Evolutionary conservation across 2,888 invertebrate species (phyloP).

Genomic region (Ditula angustiorana): DNA sequence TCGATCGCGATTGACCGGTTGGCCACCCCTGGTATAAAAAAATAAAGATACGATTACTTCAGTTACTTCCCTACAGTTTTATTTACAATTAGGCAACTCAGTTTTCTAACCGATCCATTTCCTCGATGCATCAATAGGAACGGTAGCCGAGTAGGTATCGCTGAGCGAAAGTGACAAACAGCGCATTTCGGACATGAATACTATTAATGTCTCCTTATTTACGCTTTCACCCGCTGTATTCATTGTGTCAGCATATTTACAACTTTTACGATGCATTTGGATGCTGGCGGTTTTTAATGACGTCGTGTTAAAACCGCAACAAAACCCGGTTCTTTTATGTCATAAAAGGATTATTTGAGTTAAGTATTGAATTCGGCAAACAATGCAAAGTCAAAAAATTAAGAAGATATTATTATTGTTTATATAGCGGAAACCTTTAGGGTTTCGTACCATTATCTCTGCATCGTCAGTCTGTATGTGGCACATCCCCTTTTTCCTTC

Average conservation of each 20-base stretch:
- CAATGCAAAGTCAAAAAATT: neutral
- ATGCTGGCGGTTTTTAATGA: neutral
- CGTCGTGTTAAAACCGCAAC: neutral
- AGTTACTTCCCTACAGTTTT: neutral
- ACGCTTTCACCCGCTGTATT: conserved; percentile 71
- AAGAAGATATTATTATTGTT: too few species aligned
- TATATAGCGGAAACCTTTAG: too few species aligned
- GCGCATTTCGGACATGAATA: conserved; percentile 63
- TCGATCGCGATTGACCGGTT: too few species aligned
- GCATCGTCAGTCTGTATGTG: too few species aligned
- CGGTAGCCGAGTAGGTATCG: conserved; percentile 12
- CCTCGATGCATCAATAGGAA: conserved; percentile 7
- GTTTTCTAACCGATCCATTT: conserved; percentile 5
- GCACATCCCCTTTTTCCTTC: too few species aligned
- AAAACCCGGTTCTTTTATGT: neutral
- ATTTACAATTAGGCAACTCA: neutral
- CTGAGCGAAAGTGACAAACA: conserved; percentile 74
- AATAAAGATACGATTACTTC: too few species aligned
- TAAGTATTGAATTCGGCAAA: neutral
- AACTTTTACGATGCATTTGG: conserved; percentile 1
- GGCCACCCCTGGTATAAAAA: too few species aligned
- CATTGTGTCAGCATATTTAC: conserved; percentile 38
- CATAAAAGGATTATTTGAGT: too few species aligned
- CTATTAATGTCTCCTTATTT: conserved; percentile 69
- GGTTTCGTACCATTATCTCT: too few species aligned